A percentile compares a stretch with the other conserved stretches of the same genome.
phyloP scores from a whole-genome alignment of 2,797 vertebrate species.

The Buceros bicornis region DNA sequence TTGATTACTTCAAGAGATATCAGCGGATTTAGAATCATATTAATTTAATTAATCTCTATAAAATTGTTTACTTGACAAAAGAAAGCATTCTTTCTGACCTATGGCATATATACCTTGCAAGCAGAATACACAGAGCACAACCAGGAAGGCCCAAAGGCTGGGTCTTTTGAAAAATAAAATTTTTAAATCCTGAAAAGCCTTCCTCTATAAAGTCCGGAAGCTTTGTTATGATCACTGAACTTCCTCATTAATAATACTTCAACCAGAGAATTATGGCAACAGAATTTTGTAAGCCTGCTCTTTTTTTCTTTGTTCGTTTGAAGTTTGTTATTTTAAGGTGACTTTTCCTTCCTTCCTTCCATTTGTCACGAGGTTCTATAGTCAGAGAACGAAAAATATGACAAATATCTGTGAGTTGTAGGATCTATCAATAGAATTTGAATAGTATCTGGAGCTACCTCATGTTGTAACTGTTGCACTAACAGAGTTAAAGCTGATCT shows the following conservation, averaged over 20 bases:
- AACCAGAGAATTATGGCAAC: neutral
- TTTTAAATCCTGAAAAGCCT: neutral
- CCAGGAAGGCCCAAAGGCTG: neutral
- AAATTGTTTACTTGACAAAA: neutral
- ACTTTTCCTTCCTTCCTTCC: neutral
- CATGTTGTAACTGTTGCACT: neutral
- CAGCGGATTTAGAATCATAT: neutral
- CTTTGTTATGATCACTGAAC: neutral
- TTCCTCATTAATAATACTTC: neutral
- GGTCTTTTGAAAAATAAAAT: neutral
- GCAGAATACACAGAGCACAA: neutral
- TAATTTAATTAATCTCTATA: neutral
- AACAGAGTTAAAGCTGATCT: neutral
- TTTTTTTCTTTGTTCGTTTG: neutral
- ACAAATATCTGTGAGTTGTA: neutral
- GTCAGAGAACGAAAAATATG: neutral
- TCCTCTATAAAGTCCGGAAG: neutral
- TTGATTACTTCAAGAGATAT: slow-evolving; percentile 1
- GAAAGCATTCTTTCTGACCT: neutral
- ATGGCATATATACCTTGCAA: neutral
- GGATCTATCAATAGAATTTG: neutral
- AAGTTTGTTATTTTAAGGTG: neutral
- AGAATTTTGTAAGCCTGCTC: neutral
- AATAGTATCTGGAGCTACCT: neutral
- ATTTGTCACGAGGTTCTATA: neutral